Evolutionary conservation across 2,113 vertebrate genomes (phyloP).

Genomic region (Atrichornis clamosus): DNA sequence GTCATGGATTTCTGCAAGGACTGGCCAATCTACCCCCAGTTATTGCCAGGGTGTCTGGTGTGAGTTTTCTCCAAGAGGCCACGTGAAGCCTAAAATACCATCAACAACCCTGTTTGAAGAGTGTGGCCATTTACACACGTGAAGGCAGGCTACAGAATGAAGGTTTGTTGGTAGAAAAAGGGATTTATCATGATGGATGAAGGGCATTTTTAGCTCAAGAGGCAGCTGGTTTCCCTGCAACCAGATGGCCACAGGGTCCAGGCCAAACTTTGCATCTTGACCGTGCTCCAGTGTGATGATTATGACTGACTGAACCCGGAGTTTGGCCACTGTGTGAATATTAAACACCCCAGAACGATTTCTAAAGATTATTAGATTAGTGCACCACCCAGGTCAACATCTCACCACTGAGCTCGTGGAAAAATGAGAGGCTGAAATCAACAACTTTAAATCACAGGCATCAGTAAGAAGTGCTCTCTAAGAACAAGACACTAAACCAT

Average conservation of each 20-base stretch:
- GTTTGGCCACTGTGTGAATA: neutral
- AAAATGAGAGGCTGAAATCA: neutral
- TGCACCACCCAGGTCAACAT: neutral
- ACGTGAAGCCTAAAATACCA: neutral
- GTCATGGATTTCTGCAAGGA: neutral
- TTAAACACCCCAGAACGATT: neutral
- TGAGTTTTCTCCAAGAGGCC: neutral
- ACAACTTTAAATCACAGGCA: neutral
- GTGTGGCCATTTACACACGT: neutral
- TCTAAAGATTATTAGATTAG: constrained; percentile 25
- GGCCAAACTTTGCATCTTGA: constrained; percentile 54
- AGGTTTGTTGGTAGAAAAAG: constrained; percentile 26
- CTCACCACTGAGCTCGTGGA: neutral
- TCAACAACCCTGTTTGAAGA: neutral
- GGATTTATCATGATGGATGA: constrained; percentile 45
- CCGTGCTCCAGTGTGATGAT: constrained; percentile 19
- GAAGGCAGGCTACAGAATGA: constrained; percentile 3
- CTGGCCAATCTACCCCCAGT: neutral
- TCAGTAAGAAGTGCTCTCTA: neutral
- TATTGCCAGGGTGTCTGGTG: neutral
- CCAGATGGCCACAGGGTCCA: constrained; percentile 60
- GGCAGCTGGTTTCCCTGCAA: constrained; percentile 53
- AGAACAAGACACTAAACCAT: neutral
- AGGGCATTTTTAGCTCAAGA: constrained; percentile 32
- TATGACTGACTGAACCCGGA: neutral